phyloP scores from a whole-genome alignment of 2,888 invertebrate genomes.

The Stomorhina lunata region DNA sequence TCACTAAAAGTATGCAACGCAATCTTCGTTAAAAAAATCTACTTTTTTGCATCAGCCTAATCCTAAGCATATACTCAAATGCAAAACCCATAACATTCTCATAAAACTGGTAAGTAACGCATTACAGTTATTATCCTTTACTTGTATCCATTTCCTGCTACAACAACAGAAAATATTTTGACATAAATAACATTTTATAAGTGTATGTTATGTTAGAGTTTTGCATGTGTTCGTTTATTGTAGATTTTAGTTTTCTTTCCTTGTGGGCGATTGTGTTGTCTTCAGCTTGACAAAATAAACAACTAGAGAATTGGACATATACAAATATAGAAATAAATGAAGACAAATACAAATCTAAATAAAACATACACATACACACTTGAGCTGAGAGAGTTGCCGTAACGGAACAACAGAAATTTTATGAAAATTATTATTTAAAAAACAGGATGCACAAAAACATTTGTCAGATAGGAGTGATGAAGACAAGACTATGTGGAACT shows the following conservation, averaged over 20 bases:
- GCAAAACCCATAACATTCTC: background rate
- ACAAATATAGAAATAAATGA: background rate
- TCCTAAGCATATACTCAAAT: background rate
- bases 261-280: background rate
- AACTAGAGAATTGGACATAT: conserved; percentile 16
- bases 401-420: background rate
- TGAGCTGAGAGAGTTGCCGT: background rate
- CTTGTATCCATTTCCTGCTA: conserved; percentile 25
- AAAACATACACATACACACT: too few species aligned
- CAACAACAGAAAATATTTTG: conserved; percentile 29
- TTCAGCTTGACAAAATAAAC: conserved; percentile 41
- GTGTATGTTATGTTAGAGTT: conserved; percentile 19
- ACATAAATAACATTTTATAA: conserved; percentile 50
- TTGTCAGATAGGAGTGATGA: background rate
- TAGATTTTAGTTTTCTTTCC: too few species aligned
- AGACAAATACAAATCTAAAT: background rate
- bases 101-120: conserved; percentile 17
- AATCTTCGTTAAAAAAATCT: too few species aligned
- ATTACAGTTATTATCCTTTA: conserved; percentile 28
- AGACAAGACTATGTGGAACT: too few species aligned
- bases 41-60: too few species aligned
- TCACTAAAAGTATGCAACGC: too few species aligned
- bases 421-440: background rate
- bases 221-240: conserved; percentile 4
- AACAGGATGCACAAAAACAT: background rate